phyloP scores from a whole-genome alignment of 1,140 invertebrate species.

The Zaprionus taronus region DNA sequence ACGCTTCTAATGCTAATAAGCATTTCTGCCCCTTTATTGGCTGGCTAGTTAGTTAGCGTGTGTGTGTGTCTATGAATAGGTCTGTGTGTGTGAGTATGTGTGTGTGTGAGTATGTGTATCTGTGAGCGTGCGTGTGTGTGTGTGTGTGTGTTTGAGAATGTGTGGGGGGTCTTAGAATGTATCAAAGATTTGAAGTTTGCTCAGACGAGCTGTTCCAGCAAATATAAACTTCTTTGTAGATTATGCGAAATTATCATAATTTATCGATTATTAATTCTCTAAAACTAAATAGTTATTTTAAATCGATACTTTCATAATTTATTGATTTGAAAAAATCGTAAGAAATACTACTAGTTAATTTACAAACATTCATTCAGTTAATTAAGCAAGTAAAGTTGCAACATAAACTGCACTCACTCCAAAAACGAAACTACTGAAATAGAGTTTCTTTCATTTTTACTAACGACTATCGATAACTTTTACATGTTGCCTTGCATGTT shows the following conservation, averaged over 20 bases:
- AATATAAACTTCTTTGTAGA: background rate
- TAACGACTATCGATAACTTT: background rate
- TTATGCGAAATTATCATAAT: background rate
- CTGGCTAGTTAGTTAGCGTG: slow-evolving; percentile 19
- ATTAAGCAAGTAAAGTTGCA: background rate
- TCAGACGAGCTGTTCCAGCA: background rate
- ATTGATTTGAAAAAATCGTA: background rate
- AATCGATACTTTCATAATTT: background rate
- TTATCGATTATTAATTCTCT: no score
- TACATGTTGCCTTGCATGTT: background rate
- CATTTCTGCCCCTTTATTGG: slow-evolving; percentile 57
- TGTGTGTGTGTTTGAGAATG: slow-evolving; percentile 5
- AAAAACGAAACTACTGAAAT: background rate
- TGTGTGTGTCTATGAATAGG: slow-evolving; percentile 22
- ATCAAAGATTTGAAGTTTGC: background rate
- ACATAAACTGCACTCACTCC: no score
- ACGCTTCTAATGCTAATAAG: slow-evolving; percentile 74
- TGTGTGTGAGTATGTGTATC: background rate
- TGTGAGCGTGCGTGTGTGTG: background rate
- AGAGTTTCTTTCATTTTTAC: background rate
- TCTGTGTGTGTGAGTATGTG: slow-evolving; percentile 19
- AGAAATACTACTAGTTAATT: background rate
- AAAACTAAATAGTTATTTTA: background rate
- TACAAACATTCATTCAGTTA: no score
- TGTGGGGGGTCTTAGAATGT: slow-evolving; percentile 9